phyloP scores from a whole-genome alignment of 2,113 vertebrate genomes.

The Lutjanus erythropterus region DNA sequence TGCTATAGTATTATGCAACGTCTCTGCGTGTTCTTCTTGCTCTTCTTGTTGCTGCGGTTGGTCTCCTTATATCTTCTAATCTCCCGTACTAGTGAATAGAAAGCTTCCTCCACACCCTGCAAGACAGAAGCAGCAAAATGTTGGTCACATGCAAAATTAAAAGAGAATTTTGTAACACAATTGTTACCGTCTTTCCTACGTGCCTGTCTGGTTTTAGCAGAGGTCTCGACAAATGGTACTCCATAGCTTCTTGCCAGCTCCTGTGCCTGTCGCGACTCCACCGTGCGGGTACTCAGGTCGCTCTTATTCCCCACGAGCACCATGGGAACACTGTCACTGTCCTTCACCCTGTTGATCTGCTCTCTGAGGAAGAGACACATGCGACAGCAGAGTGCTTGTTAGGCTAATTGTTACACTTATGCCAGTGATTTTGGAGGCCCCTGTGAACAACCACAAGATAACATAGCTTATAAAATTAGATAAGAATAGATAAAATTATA shows the following conservation, averaged over 20 bases:
- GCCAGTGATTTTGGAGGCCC: too few species aligned
- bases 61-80: constrained; percentile 90
- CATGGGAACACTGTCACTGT: constrained; percentile 91
- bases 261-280: constrained; percentile 87
- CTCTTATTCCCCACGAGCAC: constrained; percentile 91
- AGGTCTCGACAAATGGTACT: constrained; percentile 90
- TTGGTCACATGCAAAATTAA: neutral
- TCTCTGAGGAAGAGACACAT: constrained; percentile 76
- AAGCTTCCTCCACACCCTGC: constrained; percentile 91
- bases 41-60: constrained; percentile 90
- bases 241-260: constrained; percentile 88
- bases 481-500: too few species aligned
- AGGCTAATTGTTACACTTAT: neutral
- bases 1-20: constrained; percentile 88
- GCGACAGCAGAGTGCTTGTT: neutral
- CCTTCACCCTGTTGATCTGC: constrained; percentile 92
- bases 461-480: too few species aligned
- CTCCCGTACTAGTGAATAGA: constrained; percentile 91
- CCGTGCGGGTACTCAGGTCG: constrained; percentile 86
- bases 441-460: too few species aligned
- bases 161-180: neutral
- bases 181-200: neutral
- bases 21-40: constrained; percentile 88
- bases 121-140: constrained; percentile 12
- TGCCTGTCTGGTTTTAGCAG: constrained; percentile 91